Base-by-base conservation (phyloP, 2,888 invertebrate species). In the Ornithoptera alexandrae region DNA sequence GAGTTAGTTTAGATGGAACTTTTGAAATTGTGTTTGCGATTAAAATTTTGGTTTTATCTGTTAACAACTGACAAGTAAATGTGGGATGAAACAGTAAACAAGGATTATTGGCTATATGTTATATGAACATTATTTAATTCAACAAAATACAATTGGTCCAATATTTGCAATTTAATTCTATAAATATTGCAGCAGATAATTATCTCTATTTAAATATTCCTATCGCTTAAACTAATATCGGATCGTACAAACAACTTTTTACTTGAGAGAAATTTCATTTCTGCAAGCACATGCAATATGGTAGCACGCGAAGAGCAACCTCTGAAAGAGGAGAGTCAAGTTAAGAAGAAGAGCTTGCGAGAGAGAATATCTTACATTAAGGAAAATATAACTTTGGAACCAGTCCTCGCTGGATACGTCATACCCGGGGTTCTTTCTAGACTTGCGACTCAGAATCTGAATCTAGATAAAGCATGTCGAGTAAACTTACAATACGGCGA, bases 401-500 rank as follows among this genome's bases (percentile, higher is more conserved):
- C 95, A 1, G 93, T 95, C 71, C 79, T 95, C 63, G 93, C 94
- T 2, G 94, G 93, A 69, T 95, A 94, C 77, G 93, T 95, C 0
- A 87, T 95, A 73, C 95, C 95, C 2, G 93, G 93, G 73, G 92
- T 93, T 0, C 78, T 94, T n/a, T 94, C 96, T 0, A 94, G 95
- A 72, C 83, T 97, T 68, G 97, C 97, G 4, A 96, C 96, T 6
- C 97, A 97, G 86, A 97, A 97, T 85, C 85, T 97, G 24, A 96
- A 96, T 85, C 89, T 97, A 75, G 97, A 97, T 80, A 97, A 97
- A 87, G 97, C 97, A 0, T 97, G 97, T 78, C 89, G 97, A 24
- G 97, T 97, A 0, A 97, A 97, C 80, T 90, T 96, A 79, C 91
- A 90, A 0, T 96, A 95, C 80, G 93, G 95, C 0, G 94, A 94